Percentiles rank a stretch among this genome's conserved stretches.
Conservation (phyloP, 1,140 invertebrate species). For the Aethina tumida region DNA sequence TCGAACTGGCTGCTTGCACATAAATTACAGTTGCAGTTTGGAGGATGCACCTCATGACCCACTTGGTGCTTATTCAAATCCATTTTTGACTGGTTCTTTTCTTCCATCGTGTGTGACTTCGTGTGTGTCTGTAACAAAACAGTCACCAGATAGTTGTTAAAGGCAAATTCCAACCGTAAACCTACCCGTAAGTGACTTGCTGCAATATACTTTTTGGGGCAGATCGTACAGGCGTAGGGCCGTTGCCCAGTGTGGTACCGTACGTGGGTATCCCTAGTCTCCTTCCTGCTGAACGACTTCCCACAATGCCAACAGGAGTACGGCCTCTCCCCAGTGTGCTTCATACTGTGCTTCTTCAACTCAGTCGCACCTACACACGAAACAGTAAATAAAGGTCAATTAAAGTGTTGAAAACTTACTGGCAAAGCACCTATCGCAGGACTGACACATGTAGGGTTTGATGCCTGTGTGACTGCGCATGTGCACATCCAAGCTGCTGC, state of each 20-base stretch:
- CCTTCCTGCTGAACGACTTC: constrained; percentile 31
- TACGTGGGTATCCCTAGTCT: constrained; percentile 45
- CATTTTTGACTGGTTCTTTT: no score
- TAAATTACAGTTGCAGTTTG: no score
- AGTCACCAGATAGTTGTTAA: no score
- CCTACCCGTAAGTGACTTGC: constrained; percentile 29
- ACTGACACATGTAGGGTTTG: constrained; percentile 32
- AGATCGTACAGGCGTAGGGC: constrained; percentile 48
- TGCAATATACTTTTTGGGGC: constrained; percentile 40
- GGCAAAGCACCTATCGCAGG: constrained; percentile 28
- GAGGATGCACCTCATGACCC: no score
- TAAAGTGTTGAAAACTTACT: constrained; percentile 21
- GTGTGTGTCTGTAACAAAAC: no score
- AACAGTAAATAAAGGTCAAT: constrained; percentile 8
- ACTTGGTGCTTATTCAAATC: no score
- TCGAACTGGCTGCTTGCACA: no score
- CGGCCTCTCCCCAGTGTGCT: constrained; percentile 31
- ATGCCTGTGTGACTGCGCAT: constrained; percentile 51
- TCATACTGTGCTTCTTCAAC: constrained; percentile 29
- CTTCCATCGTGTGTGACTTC: no score
- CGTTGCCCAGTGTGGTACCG: constrained; percentile 60
- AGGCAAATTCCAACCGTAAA: no score
- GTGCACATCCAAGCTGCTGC: constrained; percentile 45
- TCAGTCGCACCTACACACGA: constrained; percentile 7
- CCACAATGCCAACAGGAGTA: constrained; percentile 35